Base-by-base conservation (phyloP, 2,888 invertebrate species). In the Slavum lentiscoides region DNA sequence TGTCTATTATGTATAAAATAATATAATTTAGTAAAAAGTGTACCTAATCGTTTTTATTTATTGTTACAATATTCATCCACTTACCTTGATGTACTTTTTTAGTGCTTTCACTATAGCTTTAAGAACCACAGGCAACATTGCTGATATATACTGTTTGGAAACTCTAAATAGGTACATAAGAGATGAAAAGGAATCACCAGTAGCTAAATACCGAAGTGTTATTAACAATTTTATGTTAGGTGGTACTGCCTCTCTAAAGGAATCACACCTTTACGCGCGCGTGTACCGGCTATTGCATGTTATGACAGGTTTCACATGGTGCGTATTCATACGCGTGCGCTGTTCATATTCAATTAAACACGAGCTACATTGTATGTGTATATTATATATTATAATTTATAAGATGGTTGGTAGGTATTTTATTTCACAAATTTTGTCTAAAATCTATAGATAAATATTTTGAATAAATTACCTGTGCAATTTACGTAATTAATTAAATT, bases 91-190 rank as follows among this genome's bases (percentile, higher is more conserved):
- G 53, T 69, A 69, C 53, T 69, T 69, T 66, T 83, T 68, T 83
- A 72, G 59, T 72, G 59, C 68, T 68, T 69, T 49, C 53, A 72
- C 39, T 72, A 72, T 72, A 72, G 58, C n/a, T 58, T 68, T 73
- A 73, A 58, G 82, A n/a, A 83, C 83, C 75, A 74, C 72, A 30
- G 83, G 82, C 39, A 83, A 53, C 23, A 83, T 67, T 55, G 43
- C 53, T 30, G 82, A 83, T 66, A 83, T 83, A 59, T 61, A 62
- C 74, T 82, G 82, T 67, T 83, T 83, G n/a, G 82, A 82, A 74
- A 83, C 82, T 62, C 72, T 83, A 58, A 83, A 83, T 62, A 83
- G 68, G 80, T 83, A 83, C 62, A 73, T 82, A n/a, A 83, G 61
- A 66, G 80, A 82, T 49, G 74, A 74, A 69, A 67, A 83, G 66